A percentile compares a stretch with the other conserved stretches of the same genome.
Conservation (phyloP, 1,140 invertebrate genomes). For the Carposina sasakii region DNA sequence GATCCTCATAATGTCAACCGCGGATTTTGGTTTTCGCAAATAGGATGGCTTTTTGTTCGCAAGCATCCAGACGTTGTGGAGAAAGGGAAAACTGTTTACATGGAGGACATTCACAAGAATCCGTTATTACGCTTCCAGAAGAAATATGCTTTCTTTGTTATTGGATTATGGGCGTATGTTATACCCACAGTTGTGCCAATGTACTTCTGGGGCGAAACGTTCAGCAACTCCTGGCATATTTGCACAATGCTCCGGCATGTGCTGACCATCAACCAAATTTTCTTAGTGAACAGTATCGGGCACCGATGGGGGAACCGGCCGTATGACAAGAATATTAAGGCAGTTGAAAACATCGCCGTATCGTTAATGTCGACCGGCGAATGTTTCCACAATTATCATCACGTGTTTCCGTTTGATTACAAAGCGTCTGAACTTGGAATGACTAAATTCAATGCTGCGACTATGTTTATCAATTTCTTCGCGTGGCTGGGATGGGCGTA, state of each 20-base stretch:
- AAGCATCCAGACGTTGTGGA: conserved; percentile 81
- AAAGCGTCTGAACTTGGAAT: conserved; percentile 75
- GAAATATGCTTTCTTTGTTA: conserved; percentile 54
- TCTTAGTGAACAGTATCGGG: conserved; percentile 82
- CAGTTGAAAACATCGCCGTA: conserved; percentile 11
- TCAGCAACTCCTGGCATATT: conserved; percentile 72
- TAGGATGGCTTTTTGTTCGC: conserved; percentile 83
- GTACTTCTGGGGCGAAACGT: conserved; percentile 76
- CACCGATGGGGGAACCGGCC: conserved; percentile 78
- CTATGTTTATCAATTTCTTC: conserved; percentile 67
- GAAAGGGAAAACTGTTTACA: conserved; percentile 76
- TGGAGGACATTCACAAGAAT: conserved; percentile 79
- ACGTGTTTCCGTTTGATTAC: conserved; percentile 85
- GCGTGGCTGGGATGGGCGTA: conserved; percentile 70
- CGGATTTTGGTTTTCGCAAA: conserved; percentile 85
- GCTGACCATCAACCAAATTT: conserved; percentile 76
- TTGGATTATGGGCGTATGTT: conserved; percentile 14
- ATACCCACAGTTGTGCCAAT: conserved; percentile 79
- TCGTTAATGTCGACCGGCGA: conserved; percentile 13
- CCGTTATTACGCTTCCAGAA: conserved; percentile 79
- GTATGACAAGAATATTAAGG: conserved; percentile 75
- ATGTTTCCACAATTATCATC: conserved; percentile 81
- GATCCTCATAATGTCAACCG: conserved; percentile 75
- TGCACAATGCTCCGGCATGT: conserved; percentile 74
- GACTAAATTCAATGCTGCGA: conserved; percentile 62